phyloP scores from a whole-genome alignment of 2,797 vertebrate species.

The Danionella dracula region DNA sequence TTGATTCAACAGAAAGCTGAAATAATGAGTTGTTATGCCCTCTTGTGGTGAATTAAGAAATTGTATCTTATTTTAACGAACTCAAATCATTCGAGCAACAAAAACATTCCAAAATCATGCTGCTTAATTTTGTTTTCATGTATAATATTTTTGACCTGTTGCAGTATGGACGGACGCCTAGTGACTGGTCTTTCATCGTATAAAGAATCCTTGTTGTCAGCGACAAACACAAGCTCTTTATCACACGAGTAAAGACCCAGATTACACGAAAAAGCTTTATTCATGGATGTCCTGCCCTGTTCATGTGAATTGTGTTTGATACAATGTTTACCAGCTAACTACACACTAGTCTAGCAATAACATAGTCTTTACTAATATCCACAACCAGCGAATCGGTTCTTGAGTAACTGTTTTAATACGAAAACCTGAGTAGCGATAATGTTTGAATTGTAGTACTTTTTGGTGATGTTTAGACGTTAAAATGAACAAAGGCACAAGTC shows the following conservation, averaged over 20 bases:
- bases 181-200: conserved; percentile 65
- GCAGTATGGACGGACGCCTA: conserved; percentile 74
- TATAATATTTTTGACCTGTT: conserved; percentile 35
- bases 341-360: not conserved
- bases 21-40: not conserved
- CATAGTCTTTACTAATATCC: not conserved
- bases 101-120: not conserved
- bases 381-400: not conserved
- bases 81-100: too few species aligned
- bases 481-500: too few species aligned
- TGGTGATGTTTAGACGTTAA: too few species aligned
- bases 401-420: too few species aligned
- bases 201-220: conserved; percentile 25
- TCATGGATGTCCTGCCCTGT: not conserved
- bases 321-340: not conserved
- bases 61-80: too few species aligned
- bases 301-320: not conserved
- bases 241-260: not conserved
- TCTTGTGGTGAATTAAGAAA: not conserved
- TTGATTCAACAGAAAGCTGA: too few species aligned
- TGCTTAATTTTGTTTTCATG: not conserved
- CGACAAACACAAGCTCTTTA: not conserved
- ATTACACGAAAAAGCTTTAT: not conserved
- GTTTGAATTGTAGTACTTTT: too few species aligned
- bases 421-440: too few species aligned